Base-by-base conservation (phyloP, 2,888 invertebrate species). In the Leptopilina syphax region DNA sequence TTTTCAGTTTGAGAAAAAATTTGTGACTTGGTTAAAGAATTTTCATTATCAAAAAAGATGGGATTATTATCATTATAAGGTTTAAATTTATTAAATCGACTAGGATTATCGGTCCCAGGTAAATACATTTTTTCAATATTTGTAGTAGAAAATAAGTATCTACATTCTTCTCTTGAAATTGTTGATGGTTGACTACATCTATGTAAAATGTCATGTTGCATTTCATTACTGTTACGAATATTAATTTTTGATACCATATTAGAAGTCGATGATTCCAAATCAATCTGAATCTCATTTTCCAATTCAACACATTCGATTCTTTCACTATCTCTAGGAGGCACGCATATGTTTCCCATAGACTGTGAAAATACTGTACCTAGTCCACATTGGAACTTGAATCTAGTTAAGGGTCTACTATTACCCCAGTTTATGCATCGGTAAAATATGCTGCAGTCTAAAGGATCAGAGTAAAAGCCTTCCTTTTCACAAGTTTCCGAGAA, bases 391-490 rank as follows among this genome's bases (percentile, higher is more conserved):
- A 96, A 96, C 93, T 93, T 93, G 81, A 94, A 95, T 13, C 94
- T 93, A 8, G 93, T 94, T 82, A 94, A 93, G 84, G 89, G 88
- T 54, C 92, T 93, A 66, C 93, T 93, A 80, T 92, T 92, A 80
- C 94, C 93, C 88, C 94, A 94, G 86, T 94, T 93, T 24, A 96
- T 94, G 86, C 97, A 97, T 87, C 96, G 94, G 89, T 96, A 96
- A 92, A 96, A 97, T 77, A 94, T 92, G 76, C 93, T 93, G 88
- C 97, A 97, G 88, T 96, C 94, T n/a, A 90, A 89, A n/a, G 95
- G 94, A 89, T 97, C 96, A 1, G 94, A 93, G 89, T 95, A 94
- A 83, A 96, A 96, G 34, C 97, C 97, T 91, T 96, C 96, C 27
- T 93, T 92, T 3, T 92, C 92, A 87, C 96, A 96, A 5, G 18